Percentiles rank a stretch among this genome's conserved stretches.
phyloP scores from a whole-genome alignment of 2,113 vertebrate genomes.

The Coryphaenoides rupestris region DNA sequence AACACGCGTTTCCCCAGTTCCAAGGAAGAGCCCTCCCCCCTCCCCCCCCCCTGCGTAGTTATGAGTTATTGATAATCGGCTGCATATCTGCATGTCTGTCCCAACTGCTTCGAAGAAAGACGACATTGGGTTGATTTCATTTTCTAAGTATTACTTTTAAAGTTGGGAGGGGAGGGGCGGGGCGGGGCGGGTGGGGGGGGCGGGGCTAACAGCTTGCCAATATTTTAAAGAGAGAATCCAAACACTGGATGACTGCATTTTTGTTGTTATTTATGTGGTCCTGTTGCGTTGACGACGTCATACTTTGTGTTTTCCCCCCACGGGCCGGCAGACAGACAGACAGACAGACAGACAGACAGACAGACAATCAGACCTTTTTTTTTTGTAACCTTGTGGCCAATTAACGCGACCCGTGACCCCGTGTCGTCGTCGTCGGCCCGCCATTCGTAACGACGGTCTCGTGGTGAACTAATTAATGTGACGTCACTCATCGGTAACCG shows the following conservation, averaged over 20 bases:
- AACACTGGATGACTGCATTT: conserved; percentile 65
- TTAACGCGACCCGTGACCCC: too few relatives aligned
- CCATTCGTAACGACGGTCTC: conserved; percentile 10
- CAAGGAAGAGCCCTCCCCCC: too few relatives aligned
- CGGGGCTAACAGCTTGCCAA: conserved; percentile 38
- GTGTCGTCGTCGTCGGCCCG: too few relatives aligned
- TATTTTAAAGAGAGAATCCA: conserved; percentile 51
- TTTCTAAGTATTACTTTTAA: conserved; percentile 41
- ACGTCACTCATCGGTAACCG: neutral
- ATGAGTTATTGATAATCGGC: conserved; percentile 27
- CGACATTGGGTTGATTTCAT: conserved; percentile 41
- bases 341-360: conserved; percentile 66
- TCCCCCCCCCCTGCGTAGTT: too few relatives aligned
- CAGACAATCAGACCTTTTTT: conserved; percentile 70
- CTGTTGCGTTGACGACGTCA: conserved; percentile 57
- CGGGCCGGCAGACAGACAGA: conserved; percentile 58
- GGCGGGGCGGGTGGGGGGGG: neutral
- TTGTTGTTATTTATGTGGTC: conserved; percentile 67
- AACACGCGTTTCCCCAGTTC: too few relatives aligned
- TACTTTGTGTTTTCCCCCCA: conserved; percentile 42
- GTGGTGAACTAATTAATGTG: conserved; percentile 17
- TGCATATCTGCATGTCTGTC: conserved; percentile 64
- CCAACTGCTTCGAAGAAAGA: conserved; percentile 61
- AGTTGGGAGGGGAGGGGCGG: neutral
- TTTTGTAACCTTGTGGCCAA: conserved; percentile 50